phyloP scores from a whole-genome alignment of 2,113 vertebrate genomes.

The Xiphias gladius region DNA sequence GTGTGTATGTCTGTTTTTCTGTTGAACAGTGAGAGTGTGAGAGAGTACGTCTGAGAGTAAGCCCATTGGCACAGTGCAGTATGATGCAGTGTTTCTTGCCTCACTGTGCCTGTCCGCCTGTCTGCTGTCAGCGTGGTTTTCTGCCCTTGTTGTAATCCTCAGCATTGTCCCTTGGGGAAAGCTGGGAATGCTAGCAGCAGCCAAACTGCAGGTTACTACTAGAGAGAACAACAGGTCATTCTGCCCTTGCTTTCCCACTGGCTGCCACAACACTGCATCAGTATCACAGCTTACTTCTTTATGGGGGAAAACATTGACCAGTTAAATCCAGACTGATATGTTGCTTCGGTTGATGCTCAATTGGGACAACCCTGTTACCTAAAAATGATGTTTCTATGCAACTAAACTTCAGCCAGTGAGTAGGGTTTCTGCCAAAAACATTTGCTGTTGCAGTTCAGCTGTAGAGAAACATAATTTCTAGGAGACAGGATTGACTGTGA shows the following conservation, averaged over 20 bases:
- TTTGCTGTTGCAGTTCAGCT: too few relatives aligned
- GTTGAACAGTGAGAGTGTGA: constrained; percentile 14
- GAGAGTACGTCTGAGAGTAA: constrained; percentile 48
- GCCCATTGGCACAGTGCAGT: constrained; percentile 48
- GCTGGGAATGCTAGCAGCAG: constrained; percentile 47
- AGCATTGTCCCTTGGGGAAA: constrained; percentile 29
- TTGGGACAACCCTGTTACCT: too few relatives aligned
- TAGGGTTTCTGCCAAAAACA: too few relatives aligned
- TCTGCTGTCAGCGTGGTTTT: constrained; percentile 37
- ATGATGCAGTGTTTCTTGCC: constrained; percentile 37
- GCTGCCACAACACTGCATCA: not conserved
- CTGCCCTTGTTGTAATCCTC: constrained; percentile 63
- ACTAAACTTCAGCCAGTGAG: too few relatives aligned
- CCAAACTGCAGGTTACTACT: constrained; percentile 50
- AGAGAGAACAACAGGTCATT: constrained; percentile 58
- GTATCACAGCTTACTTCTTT: not conserved
- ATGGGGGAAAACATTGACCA: not conserved
- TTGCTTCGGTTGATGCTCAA: not conserved
- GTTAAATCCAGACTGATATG: not conserved
- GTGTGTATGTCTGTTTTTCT: constrained; percentile 23
- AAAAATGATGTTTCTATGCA: too few relatives aligned
- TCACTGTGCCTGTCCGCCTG: constrained; percentile 10
- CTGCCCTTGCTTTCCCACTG: constrained; percentile 36
- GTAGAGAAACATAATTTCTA: not conserved
- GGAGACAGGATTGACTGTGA: not conserved